Evolutionary conservation across 2,888 invertebrate species (phyloP), one percentile per base, ranked within the genome.

Genomic region (Aspidiotus destructor): DNA sequence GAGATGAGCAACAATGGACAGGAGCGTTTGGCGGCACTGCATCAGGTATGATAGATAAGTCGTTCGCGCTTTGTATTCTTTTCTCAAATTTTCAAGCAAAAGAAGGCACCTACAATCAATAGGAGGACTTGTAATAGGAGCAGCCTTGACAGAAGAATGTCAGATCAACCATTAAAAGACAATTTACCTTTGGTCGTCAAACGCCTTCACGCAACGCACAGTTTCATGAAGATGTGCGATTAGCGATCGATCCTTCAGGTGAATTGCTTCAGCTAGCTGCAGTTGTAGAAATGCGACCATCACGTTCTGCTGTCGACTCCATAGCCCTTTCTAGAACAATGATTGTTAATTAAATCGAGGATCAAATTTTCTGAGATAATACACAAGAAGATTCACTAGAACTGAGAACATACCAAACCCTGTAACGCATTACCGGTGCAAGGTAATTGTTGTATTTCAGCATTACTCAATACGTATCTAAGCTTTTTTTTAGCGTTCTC

Each of bases 391-490:
- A n/a, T n/a, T n/a, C n/a, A n/a, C n/a, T n/a, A n/a, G 10, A 40
- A 13, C 3, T 5, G 41, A 48, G n/a, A 7, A 15, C 65, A 28
- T 48, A 65, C 65, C 28, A 65, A 65, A 41, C 58, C 58, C 28
- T 57, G 55, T 13, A 65, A 58, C 44, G 60, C 54, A 55, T 70
- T 55, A 60, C 16, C 54, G 41, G 64, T 53, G 28, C 70, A 70
- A 8, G 71, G 71, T 55, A 71, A 68, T 60, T 71, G 70, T 63
- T 70, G 70, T 15, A 71, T 71, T 61, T 94, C 92, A 0, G 92
- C 89, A 73, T 88, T 90, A 72, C 95, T 92, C 44, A 98, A 81
- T 67, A 97, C 96, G 73, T 91, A 82, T 28, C 97, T 84, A 70
- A 98, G 80, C 76, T 96, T 96, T 72, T 91, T 86, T 78, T 96